Conservation (phyloP, 2,888 invertebrate genomes). For the Watsonalla binaria region DNA sequence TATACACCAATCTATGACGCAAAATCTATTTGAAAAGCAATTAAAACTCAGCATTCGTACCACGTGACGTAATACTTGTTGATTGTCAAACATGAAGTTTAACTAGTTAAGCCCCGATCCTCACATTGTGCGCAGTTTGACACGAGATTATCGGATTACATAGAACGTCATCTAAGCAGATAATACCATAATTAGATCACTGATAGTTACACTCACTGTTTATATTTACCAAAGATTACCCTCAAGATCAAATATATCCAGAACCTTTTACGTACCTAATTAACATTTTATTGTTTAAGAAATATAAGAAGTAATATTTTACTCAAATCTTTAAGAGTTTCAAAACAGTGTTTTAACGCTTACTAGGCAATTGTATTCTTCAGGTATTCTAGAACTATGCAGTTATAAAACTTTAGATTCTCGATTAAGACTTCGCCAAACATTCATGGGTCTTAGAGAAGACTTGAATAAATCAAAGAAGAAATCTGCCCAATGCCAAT, state of each 20-base stretch:
- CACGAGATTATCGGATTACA: slow-evolving; percentile 20
- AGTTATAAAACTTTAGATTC: no score
- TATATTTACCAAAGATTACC: not conserved
- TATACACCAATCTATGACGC: not conserved
- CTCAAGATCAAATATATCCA: no score
- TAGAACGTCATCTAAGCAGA: slow-evolving; percentile 10
- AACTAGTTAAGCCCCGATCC: slow-evolving; percentile 39
- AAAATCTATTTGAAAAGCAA: not conserved
- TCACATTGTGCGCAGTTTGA: slow-evolving; percentile 29
- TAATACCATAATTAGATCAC: slow-evolving; percentile 1
- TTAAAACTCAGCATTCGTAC: slow-evolving; percentile 3
- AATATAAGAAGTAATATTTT: no score
- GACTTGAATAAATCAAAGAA: no score
- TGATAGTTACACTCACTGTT: slow-evolving; percentile 1
- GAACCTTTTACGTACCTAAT: no score
- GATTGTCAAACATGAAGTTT: slow-evolving; percentile 13
- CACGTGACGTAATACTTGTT: slow-evolving; percentile 1
- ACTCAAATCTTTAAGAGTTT: no score
- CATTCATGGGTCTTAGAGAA: no score
- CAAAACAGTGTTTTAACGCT: no score
- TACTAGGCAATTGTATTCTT: no score
- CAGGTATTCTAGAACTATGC: no score
- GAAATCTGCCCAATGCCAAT: not conserved
- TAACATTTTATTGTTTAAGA: no score
- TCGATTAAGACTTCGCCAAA: no score